Evolutionary conservation across 2,888 invertebrate species (phyloP), one percentile per base, ranked within the genome.

Genomic region (Hypsopygia costalis): DNA sequence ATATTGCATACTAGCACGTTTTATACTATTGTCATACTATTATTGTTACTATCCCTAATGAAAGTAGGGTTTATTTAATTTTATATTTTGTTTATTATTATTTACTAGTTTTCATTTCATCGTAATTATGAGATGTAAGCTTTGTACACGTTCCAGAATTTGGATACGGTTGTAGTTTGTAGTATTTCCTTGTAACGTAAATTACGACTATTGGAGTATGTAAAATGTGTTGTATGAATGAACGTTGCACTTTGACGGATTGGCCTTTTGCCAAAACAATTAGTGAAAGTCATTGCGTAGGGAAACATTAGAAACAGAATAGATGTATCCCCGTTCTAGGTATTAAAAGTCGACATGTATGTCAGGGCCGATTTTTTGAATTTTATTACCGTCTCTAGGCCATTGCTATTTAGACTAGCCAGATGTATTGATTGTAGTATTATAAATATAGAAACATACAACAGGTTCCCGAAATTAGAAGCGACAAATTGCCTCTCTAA

Each of bases 331-430:
- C 61, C 55, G 48, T 50, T 59, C 59, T 56, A 55, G 59, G 58
- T 52, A 66, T 63, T 52, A 46, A n/a, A n/a, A 54, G 53, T 63
- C 52, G 46, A 52, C 40, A 44, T 72, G 62, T 71, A 49, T 80
- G 83, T 79, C 83, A 82, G 46, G 82, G 82, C 53, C 77, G 58
- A 46, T 45, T 56, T 58, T 62, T 66, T 55, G 48, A 62, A 62
- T 66, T 74, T 73, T 71, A 77, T 62, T 69, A 63, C 69, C 64
- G 69, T 67, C 59, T 75, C 63, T 69, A 71, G 71, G 69, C 51
- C 66, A 54, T 69, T 63, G 61, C 55, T 66, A 63, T 70, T 69
- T 62, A 68, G 62, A 70, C 3, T 69, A 69, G 58, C 52, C 20
- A 27, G 16, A 12, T 6, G 25, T 16, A 16, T 16, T 16, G 16